Conservation (phyloP, 2,113 vertebrate species). For the Uropsilus gracilis region DNA sequence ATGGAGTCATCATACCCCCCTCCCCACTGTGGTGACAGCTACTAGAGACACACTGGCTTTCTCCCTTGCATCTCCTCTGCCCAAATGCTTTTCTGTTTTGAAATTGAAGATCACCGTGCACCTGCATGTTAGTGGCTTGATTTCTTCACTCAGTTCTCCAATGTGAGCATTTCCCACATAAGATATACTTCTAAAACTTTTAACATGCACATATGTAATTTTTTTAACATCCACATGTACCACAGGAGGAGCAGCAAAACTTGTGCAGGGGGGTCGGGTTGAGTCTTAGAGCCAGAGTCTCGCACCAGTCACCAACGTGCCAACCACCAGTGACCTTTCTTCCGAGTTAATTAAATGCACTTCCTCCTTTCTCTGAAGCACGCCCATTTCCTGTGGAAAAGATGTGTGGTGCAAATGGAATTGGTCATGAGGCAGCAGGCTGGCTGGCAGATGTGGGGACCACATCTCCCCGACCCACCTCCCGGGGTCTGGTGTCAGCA, state of each 20-base stretch:
- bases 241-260: neutral
- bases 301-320: neutral
- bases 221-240: too few species aligned
- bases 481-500: neutral
- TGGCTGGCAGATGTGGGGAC: neutral
- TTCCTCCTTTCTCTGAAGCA: neutral
- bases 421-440: neutral
- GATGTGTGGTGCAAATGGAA: neutral
- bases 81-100: neutral
- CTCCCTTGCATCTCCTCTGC: neutral
- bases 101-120: neutral
- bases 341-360: neutral
- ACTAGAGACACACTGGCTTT: fast-evolving
- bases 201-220: neutral
- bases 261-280: neutral
- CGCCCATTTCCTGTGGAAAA: neutral
- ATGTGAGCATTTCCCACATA: neutral
- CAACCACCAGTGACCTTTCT: neutral
- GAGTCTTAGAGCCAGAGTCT: neutral
- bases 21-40: neutral
- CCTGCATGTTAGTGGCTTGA: neutral
- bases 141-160: neutral
- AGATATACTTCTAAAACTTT: neutral
- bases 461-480: fast-evolving
- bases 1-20: neutral